phyloP scores from a whole-genome alignment of 2,797 vertebrate genomes.

The Paratrypauchen microcephalus region DNA sequence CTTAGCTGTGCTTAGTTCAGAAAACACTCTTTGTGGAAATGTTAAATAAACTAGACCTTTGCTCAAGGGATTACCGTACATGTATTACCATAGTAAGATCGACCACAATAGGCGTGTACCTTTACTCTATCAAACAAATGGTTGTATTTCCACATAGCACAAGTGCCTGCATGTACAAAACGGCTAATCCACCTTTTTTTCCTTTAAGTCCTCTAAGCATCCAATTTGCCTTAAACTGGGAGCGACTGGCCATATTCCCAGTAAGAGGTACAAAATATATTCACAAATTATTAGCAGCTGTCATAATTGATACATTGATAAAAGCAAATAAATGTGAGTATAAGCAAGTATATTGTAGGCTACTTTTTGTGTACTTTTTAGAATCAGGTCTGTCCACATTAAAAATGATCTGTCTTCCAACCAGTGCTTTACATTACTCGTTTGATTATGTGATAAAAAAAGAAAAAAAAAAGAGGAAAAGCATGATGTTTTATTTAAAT shows the following conservation, averaged over 20 bases:
- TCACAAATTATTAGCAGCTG: not conserved
- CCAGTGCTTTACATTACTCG: no score
- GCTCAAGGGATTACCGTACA: slow-evolving; percentile 47
- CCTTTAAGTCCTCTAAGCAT: slow-evolving; percentile 1
- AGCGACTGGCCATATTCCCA: slow-evolving; percentile 15
- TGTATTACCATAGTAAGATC: slow-evolving; percentile 27
- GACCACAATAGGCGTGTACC: slow-evolving; percentile 19
- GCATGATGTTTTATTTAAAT: not conserved
- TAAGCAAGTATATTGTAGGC: not conserved
- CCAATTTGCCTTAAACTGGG: slow-evolving; percentile 12
- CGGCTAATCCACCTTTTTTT: slow-evolving; percentile 15
- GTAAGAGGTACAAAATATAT: slow-evolving; percentile 6
- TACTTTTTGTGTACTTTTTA: no score
- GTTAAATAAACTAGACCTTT: slow-evolving; percentile 62
- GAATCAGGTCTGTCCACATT: not conserved
- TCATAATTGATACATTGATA: not conserved
- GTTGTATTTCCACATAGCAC: not conserved
- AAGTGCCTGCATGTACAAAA: slow-evolving; percentile 10
- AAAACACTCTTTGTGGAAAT: slow-evolving; percentile 44
- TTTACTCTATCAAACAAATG: slow-evolving; percentile 18
- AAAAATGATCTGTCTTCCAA: not conserved
- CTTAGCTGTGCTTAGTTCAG: slow-evolving; percentile 37
- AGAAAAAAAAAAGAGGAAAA: no score
- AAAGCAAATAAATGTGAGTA: not conserved
- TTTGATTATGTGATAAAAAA: not conserved